These are phyloP conservation scores for Synergus umbraculus DNA, from an alignment of 2,888 invertebrate genomes.

Conservation along the genomic window DNA sequence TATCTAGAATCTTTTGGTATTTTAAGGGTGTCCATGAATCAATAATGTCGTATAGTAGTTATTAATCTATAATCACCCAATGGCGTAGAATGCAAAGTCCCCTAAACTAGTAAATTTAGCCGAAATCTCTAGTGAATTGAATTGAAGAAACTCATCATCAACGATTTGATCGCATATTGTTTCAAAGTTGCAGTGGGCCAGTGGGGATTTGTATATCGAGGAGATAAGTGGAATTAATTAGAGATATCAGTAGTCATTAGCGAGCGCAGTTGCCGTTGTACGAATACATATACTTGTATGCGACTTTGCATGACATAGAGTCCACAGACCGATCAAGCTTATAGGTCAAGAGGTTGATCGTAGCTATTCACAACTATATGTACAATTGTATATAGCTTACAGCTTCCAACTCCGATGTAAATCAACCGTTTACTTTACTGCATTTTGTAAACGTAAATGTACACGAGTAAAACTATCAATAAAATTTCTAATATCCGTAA, in stretches of 20 bases:
- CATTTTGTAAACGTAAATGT: conserved; percentile 15
- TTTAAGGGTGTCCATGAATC: too few species aligned
- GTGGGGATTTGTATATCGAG: conserved; percentile 74
- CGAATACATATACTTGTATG: conserved; percentile 62
- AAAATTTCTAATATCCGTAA: conserved; percentile 25
- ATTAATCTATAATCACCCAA: too few species aligned
- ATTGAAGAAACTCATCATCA: too few species aligned
- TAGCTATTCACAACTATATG: not conserved
- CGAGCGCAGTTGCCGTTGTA: conserved; percentile 69
- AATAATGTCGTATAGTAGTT: too few species aligned
- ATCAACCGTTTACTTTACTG: conserved; percentile 14
- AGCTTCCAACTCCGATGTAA: conserved; percentile 11
- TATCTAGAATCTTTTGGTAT: not conserved
- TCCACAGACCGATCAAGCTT: conserved; percentile 58
- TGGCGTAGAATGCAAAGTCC: too few species aligned
- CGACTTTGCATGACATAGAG: conserved; percentile 69
- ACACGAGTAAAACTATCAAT: conserved; percentile 6
- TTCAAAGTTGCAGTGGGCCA: conserved; percentile 45
- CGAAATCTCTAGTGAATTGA: too few species aligned
- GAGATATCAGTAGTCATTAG: conserved; percentile 76
- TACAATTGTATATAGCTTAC: not conserved
- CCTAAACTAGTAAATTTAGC: too few species aligned
- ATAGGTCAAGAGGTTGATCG: conserved; percentile 44
- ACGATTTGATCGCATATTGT: not conserved
- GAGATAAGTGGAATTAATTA: conserved; percentile 76